phyloP scores from a whole-genome alignment of 1,140 invertebrate species.

The Neodiprion pinetum region DNA sequence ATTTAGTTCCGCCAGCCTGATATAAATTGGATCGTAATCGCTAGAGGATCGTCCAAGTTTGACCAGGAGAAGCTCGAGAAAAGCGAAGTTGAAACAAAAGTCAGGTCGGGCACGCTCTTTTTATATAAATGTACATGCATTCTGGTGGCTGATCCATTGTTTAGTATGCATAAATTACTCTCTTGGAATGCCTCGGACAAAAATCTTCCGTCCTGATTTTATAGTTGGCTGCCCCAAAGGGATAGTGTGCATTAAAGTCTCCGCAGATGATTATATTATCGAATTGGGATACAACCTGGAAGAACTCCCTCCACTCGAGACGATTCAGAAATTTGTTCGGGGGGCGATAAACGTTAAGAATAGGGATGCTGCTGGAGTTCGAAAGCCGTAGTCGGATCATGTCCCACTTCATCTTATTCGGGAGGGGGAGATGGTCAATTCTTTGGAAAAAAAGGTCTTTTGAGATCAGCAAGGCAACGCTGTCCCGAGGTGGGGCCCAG shows the following conservation, averaged over 20 bases:
- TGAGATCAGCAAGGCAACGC: slow-evolving; percentile 19
- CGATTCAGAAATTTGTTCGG: not conserved
- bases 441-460: slow-evolving; percentile 12
- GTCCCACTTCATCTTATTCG: slow-evolving; percentile 10
- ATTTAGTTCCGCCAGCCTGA: no score
- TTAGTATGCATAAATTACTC: no score
- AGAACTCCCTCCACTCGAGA: not conserved
- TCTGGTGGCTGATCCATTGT: no score
- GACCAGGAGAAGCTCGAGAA: no score
- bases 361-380: not conserved
- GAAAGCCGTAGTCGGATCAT: slow-evolving; percentile 1
- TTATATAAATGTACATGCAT: no score
- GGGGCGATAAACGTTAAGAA: slow-evolving; percentile 17
- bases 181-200: no score
- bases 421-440: not conserved
- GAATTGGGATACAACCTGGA: not conserved
- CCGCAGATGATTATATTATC: slow-evolving; percentile 17
- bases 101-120: no score
- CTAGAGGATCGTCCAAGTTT: no score
- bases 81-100: no score
- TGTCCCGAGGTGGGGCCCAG: not conserved
- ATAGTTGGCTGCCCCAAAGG: no score
- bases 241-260: slow-evolving; percentile 29
- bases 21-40: no score
- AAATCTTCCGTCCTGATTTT: no score